Evolutionary conservation across 2,113 vertebrate species (phyloP).

Genomic region (Spermophilus dauricus): DNA sequence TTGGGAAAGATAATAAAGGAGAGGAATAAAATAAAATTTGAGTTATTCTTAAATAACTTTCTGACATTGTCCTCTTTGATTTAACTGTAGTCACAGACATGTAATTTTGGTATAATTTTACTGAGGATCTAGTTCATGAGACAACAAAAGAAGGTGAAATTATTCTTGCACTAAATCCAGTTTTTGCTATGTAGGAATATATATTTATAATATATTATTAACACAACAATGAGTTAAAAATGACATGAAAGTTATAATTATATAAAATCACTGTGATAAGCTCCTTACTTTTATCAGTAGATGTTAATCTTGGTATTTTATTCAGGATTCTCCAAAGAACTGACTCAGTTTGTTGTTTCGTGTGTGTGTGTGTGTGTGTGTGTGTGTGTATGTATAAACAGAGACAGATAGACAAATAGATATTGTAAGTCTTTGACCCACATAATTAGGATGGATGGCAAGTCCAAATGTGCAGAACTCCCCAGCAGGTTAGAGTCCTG

Average conservation of each 20-base stretch:
- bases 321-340: neutral
- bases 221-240: neutral
- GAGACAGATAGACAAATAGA: neutral
- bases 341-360: neutral
- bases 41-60: slow-evolving; percentile 12
- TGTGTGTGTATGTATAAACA: neutral
- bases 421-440: neutral
- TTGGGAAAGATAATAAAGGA: neutral
- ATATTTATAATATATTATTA: neutral
- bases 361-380: neutral
- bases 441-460: neutral
- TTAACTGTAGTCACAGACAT: neutral
- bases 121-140: neutral
- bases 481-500: neutral
- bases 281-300: neutral
- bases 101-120: neutral
- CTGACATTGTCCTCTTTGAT: neutral
- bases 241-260: slow-evolving; percentile 38
- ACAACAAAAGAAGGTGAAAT: slow-evolving; percentile 22
- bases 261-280: neutral
- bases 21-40: neutral
- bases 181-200: neutral
- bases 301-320: neutral
- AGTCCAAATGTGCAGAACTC: neutral
- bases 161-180: neutral